Conservation (phyloP, 2,113 vertebrate species). For the Plecotus auritus region DNA sequence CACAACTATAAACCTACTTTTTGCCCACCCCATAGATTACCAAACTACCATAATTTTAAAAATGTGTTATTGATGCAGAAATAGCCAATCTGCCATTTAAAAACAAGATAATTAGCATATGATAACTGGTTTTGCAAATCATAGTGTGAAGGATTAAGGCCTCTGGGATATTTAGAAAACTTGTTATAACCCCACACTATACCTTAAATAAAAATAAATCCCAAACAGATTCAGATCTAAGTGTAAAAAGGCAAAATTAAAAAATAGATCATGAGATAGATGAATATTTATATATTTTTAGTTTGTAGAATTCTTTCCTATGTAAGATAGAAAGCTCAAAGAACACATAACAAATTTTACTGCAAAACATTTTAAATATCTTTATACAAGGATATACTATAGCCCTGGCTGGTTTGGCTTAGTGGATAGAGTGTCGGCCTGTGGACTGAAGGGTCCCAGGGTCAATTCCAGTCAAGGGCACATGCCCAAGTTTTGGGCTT, state of each 20-base stretch:
- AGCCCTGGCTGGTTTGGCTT: background rate
- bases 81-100: background rate
- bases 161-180: background rate
- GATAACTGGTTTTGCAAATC: background rate
- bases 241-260: background rate
- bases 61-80: background rate
- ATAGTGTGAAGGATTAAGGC: background rate
- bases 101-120: background rate
- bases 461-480: background rate
- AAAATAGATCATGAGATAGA: background rate
- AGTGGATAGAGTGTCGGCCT: background rate
- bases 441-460: background rate
- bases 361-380: background rate
- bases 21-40: background rate
- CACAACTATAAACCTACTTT: background rate
- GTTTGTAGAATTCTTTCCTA: background rate
- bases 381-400: background rate
- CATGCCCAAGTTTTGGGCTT: background rate
- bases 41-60: background rate
- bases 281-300: background rate
- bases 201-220: background rate
- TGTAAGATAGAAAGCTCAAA: background rate
- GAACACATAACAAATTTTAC: background rate
- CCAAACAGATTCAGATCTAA: background rate
- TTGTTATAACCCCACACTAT: background rate